Evolutionary conservation across 2,888 invertebrate genomes (phyloP).

Genomic region (Tillus elongatus): DNA sequence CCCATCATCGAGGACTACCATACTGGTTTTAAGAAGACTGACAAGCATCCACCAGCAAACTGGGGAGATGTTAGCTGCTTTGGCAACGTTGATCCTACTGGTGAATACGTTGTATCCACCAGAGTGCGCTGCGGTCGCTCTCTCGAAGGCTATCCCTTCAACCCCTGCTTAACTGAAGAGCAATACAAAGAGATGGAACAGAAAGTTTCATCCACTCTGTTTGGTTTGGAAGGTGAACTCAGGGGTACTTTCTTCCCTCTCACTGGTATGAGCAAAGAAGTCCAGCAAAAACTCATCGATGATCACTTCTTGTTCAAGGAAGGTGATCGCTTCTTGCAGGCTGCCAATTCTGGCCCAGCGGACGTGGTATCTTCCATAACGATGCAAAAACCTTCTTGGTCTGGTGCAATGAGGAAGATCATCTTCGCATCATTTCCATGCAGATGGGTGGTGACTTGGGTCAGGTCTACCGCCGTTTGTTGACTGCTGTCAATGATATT

Average conservation of each 20-base stretch:
- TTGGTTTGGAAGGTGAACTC: conserved; percentile 76
- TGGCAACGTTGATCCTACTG: conserved; percentile 84
- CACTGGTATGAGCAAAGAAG: conserved; percentile 92
- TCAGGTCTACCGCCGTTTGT: conserved; percentile 81
- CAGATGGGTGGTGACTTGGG: conserved; percentile 93
- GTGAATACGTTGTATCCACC: conserved; percentile 88
- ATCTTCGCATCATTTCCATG: conserved; percentile 96
- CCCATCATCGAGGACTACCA: conserved; percentile 98
- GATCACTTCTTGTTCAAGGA: conserved; percentile 99
- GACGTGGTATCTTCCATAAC: conserved; percentile 97
- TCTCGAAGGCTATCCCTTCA: conserved; percentile 92
- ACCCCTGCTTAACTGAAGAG: conserved; percentile 91
- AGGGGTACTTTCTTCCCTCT: conserved; percentile 93
- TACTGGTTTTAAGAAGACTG: conserved; percentile 86
- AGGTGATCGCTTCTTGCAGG: conserved; percentile 84
- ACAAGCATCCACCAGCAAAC: conserved; percentile 88
- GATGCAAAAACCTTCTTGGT: conserved; percentile 95
- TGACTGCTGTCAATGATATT: conserved; percentile 84
- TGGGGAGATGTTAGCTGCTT: conserved; percentile 89
- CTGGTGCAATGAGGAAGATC: conserved; percentile 98
- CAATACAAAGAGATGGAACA: conserved; percentile 97
- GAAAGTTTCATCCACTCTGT: conserved; percentile 74
- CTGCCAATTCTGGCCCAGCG: conserved; percentile 96
- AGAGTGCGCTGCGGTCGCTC: conserved; percentile 95
- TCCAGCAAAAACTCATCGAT: conserved; percentile 92